Conservation (phyloP, 23 tunicate species). For the Aplidium turbinatum region DNA sequence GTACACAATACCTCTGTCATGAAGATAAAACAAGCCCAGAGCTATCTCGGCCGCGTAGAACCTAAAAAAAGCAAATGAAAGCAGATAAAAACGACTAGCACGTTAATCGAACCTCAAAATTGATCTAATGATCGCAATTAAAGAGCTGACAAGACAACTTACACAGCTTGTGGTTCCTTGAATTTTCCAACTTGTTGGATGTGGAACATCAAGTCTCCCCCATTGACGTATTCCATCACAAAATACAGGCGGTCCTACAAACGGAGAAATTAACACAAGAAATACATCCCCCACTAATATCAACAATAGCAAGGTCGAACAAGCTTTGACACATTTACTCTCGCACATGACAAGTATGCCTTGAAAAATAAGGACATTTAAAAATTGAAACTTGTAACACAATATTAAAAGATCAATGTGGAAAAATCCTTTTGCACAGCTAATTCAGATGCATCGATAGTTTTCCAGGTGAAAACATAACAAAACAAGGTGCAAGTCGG, state of each 20-base stretch:
- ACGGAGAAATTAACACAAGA: neutral
- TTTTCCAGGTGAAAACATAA: too few relatives aligned
- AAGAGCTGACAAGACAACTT: conserved; percentile 25
- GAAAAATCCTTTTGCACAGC: too few relatives aligned
- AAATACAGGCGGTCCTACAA: conserved; percentile 87
- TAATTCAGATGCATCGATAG: too few relatives aligned
- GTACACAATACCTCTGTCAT: conserved; percentile 91
- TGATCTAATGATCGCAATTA: neutral
- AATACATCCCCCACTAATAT: too few relatives aligned
- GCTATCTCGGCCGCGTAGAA: conserved; percentile 98
- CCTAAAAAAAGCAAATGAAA: conserved; percentile 53
- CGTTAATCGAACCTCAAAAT: too few relatives aligned
- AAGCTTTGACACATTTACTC: too few relatives aligned
- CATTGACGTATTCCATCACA: conserved; percentile 98
- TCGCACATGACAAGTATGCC: too few relatives aligned
- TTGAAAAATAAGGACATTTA: too few relatives aligned
- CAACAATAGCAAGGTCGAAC: too few relatives aligned
- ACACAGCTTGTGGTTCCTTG: conserved; percentile 98
- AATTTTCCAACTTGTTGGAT: conserved; percentile 94
- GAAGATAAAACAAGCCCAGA: conserved; percentile 89
- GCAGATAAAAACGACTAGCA: too few relatives aligned
- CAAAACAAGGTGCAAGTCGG: neutral
- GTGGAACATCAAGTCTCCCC: conserved; percentile 97
- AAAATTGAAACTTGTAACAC: too few relatives aligned
- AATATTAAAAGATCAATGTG: too few relatives aligned